Percentiles rank a stretch among this genome's conserved stretches.
Evolutionary conservation across 2,888 invertebrate genomes (phyloP).

Genomic region (Drosophila infuscata): DNA sequence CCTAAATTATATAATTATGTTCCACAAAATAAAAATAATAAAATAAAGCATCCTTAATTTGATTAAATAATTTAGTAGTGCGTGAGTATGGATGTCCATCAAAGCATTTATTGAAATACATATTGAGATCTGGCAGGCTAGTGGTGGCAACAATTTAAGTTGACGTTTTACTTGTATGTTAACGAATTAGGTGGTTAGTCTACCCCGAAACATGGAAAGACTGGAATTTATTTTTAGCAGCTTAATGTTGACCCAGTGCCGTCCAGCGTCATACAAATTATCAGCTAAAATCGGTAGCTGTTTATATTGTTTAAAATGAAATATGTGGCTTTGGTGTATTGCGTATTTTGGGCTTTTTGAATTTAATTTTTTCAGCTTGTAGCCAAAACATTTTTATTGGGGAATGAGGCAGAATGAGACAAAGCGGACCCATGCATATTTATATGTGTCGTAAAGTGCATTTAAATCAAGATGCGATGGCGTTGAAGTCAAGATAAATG

Average conservation of each 20-base stretch:
- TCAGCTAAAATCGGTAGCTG: conserved; percentile 64
- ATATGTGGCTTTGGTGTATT: conserved; percentile 32
- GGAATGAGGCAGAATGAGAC: conserved; percentile 45
- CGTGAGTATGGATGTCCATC: neutral
- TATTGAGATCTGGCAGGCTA: neutral
- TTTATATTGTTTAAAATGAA: conserved; percentile 41
- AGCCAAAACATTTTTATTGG: conserved; percentile 62
- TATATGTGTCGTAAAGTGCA: conserved; percentile 75
- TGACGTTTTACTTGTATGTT: neutral
- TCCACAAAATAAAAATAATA: conserved; percentile 14
- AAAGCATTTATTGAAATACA: neutral
- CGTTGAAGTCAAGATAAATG: conserved; percentile 58
- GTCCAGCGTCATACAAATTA: conserved; percentile 25
- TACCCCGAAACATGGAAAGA: conserved; percentile 13
- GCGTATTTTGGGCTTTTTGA: conserved; percentile 18
- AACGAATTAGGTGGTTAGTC: neutral
- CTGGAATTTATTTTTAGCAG: conserved; percentile 67
- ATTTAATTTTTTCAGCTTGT: conserved; percentile 42
- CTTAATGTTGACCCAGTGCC: conserved; percentile 48
- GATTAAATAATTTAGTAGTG: neutral
- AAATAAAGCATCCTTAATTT: conserved; percentile 11
- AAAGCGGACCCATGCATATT: conserved; percentile 68
- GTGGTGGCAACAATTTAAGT: neutral
- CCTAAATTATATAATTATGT: conserved; percentile 17
- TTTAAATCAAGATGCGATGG: conserved; percentile 72